Percentiles rank a stretch among this genome's conserved stretches.
These are phyloP conservation scores for Dicentrarchus labrax DNA, from an alignment of 2,113 vertebrate genomes.

Conservation along the genomic window DNA sequence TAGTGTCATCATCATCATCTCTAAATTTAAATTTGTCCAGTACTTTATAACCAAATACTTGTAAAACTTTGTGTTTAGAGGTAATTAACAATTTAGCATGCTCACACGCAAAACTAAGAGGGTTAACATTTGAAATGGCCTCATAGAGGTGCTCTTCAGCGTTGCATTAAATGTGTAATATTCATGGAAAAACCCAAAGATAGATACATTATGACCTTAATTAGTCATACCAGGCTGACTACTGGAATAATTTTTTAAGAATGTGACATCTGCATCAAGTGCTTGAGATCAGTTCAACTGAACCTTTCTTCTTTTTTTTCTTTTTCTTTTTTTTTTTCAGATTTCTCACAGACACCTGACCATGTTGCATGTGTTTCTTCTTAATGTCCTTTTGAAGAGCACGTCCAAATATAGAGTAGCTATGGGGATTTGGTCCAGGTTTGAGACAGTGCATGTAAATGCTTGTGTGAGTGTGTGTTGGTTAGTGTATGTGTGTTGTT, in stretches of 20 bases:
- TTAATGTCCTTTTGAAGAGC: constrained; percentile 51
- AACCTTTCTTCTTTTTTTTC: neutral
- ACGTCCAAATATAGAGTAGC: constrained; percentile 47
- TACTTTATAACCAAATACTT: neutral
- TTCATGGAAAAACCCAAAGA: too few species aligned
- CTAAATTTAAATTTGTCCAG: neutral
- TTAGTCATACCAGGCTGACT: neutral
- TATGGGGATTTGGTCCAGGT: constrained; percentile 45
- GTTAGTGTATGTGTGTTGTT: constrained; percentile 62
- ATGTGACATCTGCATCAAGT: neutral
- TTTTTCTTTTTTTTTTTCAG: neutral
- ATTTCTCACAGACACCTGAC: constrained; percentile 19
- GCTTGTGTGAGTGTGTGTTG: constrained; percentile 31
- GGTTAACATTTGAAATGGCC: neutral
- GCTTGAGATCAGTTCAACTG: neutral
- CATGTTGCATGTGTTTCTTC: constrained; percentile 27
- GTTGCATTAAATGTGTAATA: too few species aligned
- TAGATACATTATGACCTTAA: neutral
- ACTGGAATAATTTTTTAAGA: neutral
- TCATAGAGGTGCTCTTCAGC: too few species aligned
- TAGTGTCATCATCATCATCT: neutral
- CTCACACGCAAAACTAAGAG: neutral
- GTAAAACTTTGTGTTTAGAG: neutral
- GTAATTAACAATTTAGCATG: neutral
- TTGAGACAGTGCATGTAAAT: constrained; percentile 40